Evolutionary conservation across 2,888 invertebrate genomes (phyloP), one percentile per base, ranked within the genome.

Genomic region (Dione juno): DNA sequence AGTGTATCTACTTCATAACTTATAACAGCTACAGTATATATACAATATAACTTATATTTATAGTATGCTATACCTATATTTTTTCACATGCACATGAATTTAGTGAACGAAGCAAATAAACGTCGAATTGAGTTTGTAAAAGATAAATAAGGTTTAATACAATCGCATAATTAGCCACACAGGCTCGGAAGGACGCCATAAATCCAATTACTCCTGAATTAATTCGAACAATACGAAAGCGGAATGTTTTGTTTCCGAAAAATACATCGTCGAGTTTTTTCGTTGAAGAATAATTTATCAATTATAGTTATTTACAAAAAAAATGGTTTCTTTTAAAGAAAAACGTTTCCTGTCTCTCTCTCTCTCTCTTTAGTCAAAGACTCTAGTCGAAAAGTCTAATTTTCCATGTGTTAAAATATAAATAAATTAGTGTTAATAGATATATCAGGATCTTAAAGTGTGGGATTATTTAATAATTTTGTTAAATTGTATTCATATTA

Each of bases 171-270:
- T 91, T 91, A 91, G 90, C 83, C 84, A 79, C 83, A 84, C 83
- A 82, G 80, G 81, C 80, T 85, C 79, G 83, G 81, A 82, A 84
- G 84, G 82, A 82, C 78, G 78, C 84, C 81, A 88, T 90, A 90
- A 89, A 90, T 89, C 83, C 89, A 88, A 89, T 89, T 88, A 89
- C 84, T 85, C 79, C 80, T 84, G 85, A 89, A 88, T 89, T 88
- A 89, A 88, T 87, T 86, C 83, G 78, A 82, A 81, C 83, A 85
- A 87, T 85, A 85, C 82, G 80, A 76, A 72, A 75, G 68, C 68
- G 78, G 78, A 76, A 78, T 81, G 78, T 80, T 80, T 78, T 77
- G n/a, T n/a, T 70, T 67, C 67, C 72, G 70, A 73, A 73, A 73
- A 73, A 65, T 73, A 73, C 69, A 66, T 37, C 65, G 41, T 35